Conservation (phyloP, 2,888 invertebrate genomes). For the Hirtodrosophila alboralis region DNA sequence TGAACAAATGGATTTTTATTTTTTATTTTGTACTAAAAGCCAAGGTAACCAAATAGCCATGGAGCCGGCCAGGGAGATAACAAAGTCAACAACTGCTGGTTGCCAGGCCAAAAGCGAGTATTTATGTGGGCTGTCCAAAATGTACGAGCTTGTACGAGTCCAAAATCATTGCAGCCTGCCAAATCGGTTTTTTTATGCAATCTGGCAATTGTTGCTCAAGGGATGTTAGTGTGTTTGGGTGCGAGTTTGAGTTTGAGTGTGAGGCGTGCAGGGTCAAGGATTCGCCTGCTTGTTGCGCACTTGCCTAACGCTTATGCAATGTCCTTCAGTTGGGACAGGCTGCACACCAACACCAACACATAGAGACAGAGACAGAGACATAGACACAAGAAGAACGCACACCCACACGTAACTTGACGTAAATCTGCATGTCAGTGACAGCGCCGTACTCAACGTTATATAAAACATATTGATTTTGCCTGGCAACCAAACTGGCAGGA, state of each 20-base stretch:
- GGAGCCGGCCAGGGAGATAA: constrained; percentile 22
- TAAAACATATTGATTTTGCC: constrained; percentile 75
- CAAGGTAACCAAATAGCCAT: constrained; percentile 36
- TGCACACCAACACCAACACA: constrained; percentile 31
- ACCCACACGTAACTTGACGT: constrained; percentile 38
- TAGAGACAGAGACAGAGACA: constrained; percentile 10
- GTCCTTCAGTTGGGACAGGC: constrained; percentile 55
- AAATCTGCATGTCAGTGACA: constrained; percentile 65
- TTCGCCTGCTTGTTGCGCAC: constrained; percentile 66
- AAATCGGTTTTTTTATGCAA: constrained; percentile 56
- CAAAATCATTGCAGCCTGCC: constrained; percentile 43
- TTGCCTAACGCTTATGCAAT: constrained; percentile 62
- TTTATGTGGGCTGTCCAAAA: no score
- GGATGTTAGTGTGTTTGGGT: constrained; percentile 21
- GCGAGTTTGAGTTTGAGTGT: no score
- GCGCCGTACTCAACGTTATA: constrained; percentile 57
- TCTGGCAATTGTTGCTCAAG: constrained; percentile 57
- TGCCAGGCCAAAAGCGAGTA: not conserved
- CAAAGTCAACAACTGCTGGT: constrained; percentile 33
- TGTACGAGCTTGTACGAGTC: no score
- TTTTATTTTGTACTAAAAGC: no score
- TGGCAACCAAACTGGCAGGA: constrained; percentile 37
- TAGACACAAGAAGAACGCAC: constrained; percentile 13
- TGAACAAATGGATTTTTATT: constrained; percentile 50
- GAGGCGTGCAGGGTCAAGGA: constrained; percentile 65